These are phyloP conservation scores for Leptinotarsa lineolata DNA, from an alignment of 1,140 invertebrate genomes.

Conservation along the genomic window DNA sequence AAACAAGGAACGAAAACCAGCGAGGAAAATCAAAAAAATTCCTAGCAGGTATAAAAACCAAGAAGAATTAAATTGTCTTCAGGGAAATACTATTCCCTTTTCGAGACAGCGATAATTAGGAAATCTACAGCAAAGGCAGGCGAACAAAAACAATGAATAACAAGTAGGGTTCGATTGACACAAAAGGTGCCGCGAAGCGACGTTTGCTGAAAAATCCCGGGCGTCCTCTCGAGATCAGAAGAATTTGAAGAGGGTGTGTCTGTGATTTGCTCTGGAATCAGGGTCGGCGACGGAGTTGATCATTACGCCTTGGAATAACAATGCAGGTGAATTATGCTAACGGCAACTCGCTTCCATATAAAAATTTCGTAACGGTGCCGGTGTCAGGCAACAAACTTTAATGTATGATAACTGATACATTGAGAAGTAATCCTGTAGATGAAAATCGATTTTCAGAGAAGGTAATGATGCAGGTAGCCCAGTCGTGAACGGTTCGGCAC, in stretches of 20 bases:
- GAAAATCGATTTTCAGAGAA: no score
- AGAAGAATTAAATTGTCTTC: background rate
- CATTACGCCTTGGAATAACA: background rate
- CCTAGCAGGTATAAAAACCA: background rate
- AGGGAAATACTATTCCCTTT: background rate
- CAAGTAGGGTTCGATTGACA: constrained; percentile 17
- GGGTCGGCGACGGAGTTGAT: background rate
- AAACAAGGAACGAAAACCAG: no score
- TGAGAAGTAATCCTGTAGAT: no score
- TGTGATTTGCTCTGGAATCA: background rate
- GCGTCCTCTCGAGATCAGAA: background rate
- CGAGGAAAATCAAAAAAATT: no score
- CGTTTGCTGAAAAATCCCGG: background rate
- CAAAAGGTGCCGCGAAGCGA: constrained; percentile 9
- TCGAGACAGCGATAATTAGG: constrained; percentile 12
- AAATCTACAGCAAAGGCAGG: constrained; percentile 17
- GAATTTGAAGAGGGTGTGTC: background rate
- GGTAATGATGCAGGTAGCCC: no score
- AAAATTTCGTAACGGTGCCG: background rate
- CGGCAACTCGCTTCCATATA: background rate
- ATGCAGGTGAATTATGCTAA: background rate
- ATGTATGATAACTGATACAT: no score
- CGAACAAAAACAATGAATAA: constrained; percentile 19
- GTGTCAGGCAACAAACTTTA: no score
- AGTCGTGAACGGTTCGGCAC: no score